A percentile compares a stretch with the other conserved stretches of the same genome.
phyloP scores from a whole-genome alignment of 2,888 invertebrate genomes.

The Epiblema foenella region DNA sequence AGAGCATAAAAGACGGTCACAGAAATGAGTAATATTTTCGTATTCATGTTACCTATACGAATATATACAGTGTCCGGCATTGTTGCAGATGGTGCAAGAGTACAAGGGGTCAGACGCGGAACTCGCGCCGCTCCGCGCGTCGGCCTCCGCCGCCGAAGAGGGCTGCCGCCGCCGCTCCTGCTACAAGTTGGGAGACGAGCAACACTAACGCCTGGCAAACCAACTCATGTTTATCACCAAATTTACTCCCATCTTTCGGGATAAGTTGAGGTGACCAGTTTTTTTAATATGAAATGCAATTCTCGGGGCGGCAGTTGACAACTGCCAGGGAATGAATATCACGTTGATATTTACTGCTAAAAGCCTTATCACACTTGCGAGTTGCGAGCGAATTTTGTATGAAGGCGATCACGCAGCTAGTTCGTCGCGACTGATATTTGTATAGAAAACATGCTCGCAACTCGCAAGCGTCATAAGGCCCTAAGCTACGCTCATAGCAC shows the following conservation, averaged over 20 bases:
- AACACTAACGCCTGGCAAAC: neutral
- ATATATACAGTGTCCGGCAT: neutral
- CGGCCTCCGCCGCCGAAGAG: conserved; percentile 67
- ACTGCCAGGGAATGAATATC: neutral
- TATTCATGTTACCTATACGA: no score
- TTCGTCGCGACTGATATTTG: no score
- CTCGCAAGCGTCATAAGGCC: no score
- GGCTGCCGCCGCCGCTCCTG: conserved; percentile 62
- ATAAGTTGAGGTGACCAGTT: conserved; percentile 12
- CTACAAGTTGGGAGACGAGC: conserved; percentile 54
- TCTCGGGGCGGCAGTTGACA: conserved; percentile 3
- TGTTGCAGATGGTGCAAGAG: conserved; percentile 67
- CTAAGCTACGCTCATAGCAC: no score
- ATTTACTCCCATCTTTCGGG: conserved; percentile 14
- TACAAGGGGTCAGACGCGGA: conserved; percentile 55
- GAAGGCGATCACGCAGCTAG: no score
- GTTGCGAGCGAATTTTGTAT: no score
- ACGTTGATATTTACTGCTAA: neutral
- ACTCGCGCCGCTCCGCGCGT: conserved; percentile 57
- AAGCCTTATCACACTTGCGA: no score
- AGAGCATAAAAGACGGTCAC: no score
- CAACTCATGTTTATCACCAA: conserved; percentile 6
- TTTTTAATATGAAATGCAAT: neutral
- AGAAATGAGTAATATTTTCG: no score
- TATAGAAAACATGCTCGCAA: no score